Evolutionary conservation across 2,888 invertebrate genomes (phyloP).

Genomic region (Tortricodes alternella): DNA sequence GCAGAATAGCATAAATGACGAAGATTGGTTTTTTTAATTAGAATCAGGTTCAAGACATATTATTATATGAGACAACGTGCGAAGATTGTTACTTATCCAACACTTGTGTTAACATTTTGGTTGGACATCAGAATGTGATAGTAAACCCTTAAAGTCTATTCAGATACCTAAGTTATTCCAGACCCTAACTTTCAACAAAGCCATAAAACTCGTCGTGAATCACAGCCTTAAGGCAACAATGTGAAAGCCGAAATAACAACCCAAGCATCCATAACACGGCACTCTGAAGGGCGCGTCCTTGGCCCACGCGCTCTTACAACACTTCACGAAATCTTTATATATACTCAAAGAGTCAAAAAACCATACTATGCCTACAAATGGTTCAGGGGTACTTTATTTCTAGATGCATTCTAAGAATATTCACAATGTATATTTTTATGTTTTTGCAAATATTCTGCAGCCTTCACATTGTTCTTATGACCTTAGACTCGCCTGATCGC

Average conservation of each 20-base stretch:
- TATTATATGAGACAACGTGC: no score
- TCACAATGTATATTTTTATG: no score
- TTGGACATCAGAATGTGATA: neutral
- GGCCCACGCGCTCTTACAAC: neutral
- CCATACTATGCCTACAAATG: neutral
- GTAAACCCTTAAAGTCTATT: neutral
- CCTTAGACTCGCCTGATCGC: no score
- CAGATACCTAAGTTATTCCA: neutral
- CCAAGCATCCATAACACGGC: neutral
- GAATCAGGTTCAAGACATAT: no score
- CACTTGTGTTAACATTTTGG: neutral
- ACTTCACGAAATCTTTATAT: neutral
- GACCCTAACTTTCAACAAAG: neutral
- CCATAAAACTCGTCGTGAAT: neutral
- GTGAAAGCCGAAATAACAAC: conserved; percentile 4
- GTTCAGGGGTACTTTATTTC: no score
- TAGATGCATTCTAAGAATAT: no score
- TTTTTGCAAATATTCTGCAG: no score
- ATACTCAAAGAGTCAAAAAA: conserved; percentile 1
- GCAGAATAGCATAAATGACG: no score
- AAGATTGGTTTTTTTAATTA: no score
- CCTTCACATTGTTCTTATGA: no score
- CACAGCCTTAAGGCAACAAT: neutral
- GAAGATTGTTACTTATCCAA: no score
- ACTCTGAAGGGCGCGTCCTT: neutral